Evolutionary conservation across 2,113 vertebrate genomes (phyloP).

Genomic region (Leiothrix lutea): DNA sequence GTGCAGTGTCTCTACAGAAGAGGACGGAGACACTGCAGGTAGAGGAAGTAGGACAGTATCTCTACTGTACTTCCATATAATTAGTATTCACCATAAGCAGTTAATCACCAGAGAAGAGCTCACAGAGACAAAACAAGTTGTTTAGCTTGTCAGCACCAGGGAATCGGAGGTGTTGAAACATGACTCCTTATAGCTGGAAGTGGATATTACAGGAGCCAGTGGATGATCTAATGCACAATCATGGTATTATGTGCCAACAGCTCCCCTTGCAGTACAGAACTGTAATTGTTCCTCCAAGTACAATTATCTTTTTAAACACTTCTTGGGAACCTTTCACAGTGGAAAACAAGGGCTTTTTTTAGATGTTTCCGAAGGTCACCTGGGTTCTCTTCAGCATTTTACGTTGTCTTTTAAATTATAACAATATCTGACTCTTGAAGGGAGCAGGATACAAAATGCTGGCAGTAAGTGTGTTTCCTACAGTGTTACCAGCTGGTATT

Average conservation of each 20-base stretch:
- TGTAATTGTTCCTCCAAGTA: conserved; percentile 70
- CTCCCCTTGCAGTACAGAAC: conserved; percentile 76
- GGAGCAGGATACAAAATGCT: not conserved
- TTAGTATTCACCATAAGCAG: conserved; percentile 83
- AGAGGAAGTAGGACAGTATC: conserved; percentile 60
- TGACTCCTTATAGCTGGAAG: conserved; percentile 78
- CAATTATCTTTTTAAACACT: conserved; percentile 46
- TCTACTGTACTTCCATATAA: conserved; percentile 72
- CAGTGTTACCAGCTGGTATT: not conserved
- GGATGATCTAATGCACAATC: conserved; percentile 65
- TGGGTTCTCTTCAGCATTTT: not conserved
- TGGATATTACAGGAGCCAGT: conserved; percentile 67
- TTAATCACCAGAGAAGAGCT: conserved; percentile 83
- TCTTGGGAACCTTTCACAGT: conserved; percentile 42
- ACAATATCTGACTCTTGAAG: not conserved
- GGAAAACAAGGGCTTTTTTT: conserved; percentile 26
- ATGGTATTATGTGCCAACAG: conserved; percentile 74
- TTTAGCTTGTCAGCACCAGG: conserved; percentile 83
- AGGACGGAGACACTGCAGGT: conserved; percentile 27
- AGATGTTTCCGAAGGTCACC: not conserved
- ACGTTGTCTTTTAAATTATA: not conserved
- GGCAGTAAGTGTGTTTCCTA: not conserved
- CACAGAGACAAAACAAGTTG: conserved; percentile 85
- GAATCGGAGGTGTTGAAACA: conserved; percentile 82
- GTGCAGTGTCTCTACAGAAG: conserved; percentile 9